phyloP scores from a whole-genome alignment of 2,797 vertebrate species.

The Scolopax bukidnonensis region DNA sequence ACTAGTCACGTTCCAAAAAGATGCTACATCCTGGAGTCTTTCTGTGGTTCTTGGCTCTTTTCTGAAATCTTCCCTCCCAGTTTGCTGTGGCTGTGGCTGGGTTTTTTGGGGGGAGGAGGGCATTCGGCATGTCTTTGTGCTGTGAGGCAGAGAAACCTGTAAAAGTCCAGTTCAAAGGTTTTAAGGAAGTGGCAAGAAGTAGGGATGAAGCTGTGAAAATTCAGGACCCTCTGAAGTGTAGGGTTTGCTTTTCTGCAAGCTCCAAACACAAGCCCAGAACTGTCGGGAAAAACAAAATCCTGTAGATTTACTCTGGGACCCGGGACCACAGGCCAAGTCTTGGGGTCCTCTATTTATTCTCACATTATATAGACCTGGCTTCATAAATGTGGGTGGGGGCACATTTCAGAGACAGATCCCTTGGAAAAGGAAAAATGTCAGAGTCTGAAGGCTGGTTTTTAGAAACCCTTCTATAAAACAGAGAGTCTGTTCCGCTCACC shows the following conservation, averaged over 20 bases:
- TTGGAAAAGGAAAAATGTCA: background rate
- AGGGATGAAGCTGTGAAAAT: background rate
- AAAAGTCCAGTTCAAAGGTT: background rate
- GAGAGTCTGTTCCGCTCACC: background rate
- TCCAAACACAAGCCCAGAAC: background rate
- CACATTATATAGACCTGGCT: background rate
- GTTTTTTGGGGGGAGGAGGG: too few relatives aligned
- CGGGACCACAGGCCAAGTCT: background rate
- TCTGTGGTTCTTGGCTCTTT: background rate
- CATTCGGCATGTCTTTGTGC: background rate
- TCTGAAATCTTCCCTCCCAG: background rate
- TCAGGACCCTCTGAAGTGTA: background rate
- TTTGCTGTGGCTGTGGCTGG: background rate
- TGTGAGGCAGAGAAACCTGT: accelerated
- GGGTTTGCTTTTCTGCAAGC: background rate
- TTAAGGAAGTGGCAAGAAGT: background rate
- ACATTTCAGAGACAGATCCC: background rate
- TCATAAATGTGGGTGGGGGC: background rate
- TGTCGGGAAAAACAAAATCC: background rate
- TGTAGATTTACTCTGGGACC: background rate
- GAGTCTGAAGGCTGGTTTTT: background rate
- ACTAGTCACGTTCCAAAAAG: accelerated
- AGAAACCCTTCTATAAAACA: background rate
- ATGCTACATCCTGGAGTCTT: background rate
- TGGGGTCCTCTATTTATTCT: background rate